These are phyloP conservation scores for Erebia palarica DNA, from an alignment of 2,888 invertebrate species.

Conservation along the genomic window DNA sequence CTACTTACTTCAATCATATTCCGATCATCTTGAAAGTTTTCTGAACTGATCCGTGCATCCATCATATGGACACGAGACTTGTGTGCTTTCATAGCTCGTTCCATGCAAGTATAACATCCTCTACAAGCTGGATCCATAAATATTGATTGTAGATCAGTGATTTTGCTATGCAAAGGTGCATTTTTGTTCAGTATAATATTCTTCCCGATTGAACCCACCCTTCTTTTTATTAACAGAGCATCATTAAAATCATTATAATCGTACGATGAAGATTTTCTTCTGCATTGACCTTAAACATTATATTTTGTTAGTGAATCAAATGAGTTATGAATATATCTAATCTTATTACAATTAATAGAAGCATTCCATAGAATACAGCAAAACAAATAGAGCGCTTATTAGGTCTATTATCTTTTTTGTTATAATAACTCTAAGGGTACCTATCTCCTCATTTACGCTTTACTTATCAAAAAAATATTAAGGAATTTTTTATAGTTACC, in stretches of 20 bases:
- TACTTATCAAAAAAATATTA: too few species aligned
- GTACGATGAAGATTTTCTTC: slow-evolving; percentile 23
- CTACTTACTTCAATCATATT: slow-evolving; percentile 41
- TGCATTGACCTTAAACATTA: slow-evolving; percentile 36
- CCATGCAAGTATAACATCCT: slow-evolving; percentile 58
- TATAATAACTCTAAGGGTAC: too few species aligned
- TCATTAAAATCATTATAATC: slow-evolving; percentile 25
- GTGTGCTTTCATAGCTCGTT: slow-evolving; percentile 53
- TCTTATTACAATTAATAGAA: too few species aligned
- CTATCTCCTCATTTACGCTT: too few species aligned
- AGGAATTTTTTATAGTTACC: too few species aligned
- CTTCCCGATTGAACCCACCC: slow-evolving; percentile 28
- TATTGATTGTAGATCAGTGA: slow-evolving; percentile 49
- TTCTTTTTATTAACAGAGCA: slow-evolving; percentile 23
- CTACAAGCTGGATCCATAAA: slow-evolving; percentile 53
- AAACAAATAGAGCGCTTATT: too few species aligned
- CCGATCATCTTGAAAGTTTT: slow-evolving; percentile 48
- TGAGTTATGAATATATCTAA: background rate
- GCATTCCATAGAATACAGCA: too few species aligned
- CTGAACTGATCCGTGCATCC: slow-evolving; percentile 37
- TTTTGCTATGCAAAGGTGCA: slow-evolving; percentile 41
- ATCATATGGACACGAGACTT: slow-evolving; percentile 39
- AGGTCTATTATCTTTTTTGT: too few species aligned
- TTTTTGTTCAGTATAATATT: slow-evolving; percentile 49
- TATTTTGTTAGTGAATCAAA: background rate